These are phyloP conservation scores for Meteorus cinctellus DNA, from an alignment of 2,888 invertebrate species.

Conservation along the genomic window DNA sequence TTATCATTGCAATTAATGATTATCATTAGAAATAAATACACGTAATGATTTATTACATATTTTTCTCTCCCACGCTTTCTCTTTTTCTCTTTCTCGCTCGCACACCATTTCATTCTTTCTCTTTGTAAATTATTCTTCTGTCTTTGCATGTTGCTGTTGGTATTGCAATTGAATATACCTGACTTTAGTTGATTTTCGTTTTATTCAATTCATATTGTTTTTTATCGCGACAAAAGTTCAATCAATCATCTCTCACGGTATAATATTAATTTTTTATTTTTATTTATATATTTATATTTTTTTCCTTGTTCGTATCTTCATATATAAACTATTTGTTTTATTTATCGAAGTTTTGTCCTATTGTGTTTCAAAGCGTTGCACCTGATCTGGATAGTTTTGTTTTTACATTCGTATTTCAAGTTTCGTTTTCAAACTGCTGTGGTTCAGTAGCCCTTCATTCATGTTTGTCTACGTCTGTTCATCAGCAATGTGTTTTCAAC, in stretches of 20 bases:
- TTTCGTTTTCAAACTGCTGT: not conserved
- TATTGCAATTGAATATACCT: slow-evolving; percentile 18
- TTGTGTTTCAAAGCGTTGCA: slow-evolving; percentile 5
- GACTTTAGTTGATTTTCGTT: slow-evolving; percentile 13
- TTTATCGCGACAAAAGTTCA: slow-evolving; percentile 17
- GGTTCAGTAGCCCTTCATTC: not conserved
- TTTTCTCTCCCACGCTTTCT: slow-evolving; percentile 25
- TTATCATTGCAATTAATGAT: slow-evolving; percentile 57
- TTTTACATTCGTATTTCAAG: not conserved
- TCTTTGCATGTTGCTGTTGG: slow-evolving; percentile 36
- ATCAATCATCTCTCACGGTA: slow-evolving; percentile 16
- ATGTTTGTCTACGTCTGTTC: no score
- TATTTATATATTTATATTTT: slow-evolving; percentile 39
- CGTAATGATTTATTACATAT: slow-evolving; percentile 60
- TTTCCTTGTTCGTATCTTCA: slow-evolving; percentile 27
- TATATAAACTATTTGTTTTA: slow-evolving; percentile 36
- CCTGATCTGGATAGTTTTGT: not conserved
- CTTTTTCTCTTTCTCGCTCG: slow-evolving; percentile 25
- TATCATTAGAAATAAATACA: slow-evolving; percentile 67
- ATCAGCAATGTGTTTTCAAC: not conserved
- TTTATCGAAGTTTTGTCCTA: slow-evolving; percentile 25
- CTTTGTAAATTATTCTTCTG: slow-evolving; percentile 39
- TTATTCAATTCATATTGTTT: slow-evolving; percentile 6
- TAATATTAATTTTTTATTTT: slow-evolving; percentile 34
- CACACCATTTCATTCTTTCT: slow-evolving; percentile 40